phyloP scores from a whole-genome alignment of 2,888 invertebrate species.

The Torymus texanus region DNA sequence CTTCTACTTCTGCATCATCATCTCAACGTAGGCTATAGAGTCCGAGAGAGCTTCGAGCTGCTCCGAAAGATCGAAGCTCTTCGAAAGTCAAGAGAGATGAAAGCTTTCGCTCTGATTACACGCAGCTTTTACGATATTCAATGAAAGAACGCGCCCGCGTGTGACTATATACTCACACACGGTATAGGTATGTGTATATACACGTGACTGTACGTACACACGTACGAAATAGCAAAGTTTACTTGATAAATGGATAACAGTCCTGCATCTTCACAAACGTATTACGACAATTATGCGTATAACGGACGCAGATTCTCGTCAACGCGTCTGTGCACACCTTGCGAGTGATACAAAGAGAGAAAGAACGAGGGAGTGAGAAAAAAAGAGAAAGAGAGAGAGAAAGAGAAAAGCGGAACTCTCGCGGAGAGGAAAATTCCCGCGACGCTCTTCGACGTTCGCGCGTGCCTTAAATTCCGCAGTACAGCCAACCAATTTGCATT shows the following conservation, averaged over 20 bases:
- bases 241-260: constrained; percentile 10
- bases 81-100: neutral
- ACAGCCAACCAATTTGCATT: constrained; percentile 51
- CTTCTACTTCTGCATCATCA: constrained; percentile 1
- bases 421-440: constrained; percentile 9
- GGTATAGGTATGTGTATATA: too few species aligned
- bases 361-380: too few species aligned
- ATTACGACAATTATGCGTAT: neutral
- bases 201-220: too few species aligned
- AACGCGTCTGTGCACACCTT: too few species aligned
- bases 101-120: constrained; percentile 48
- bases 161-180: too few species aligned
- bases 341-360: too few species aligned
- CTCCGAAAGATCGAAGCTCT: too few species aligned
- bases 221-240: constrained; percentile 30
- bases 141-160: neutral
- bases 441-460: neutral
- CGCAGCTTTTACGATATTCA: constrained; percentile 19
- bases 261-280: neutral
- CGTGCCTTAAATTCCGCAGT: constrained; percentile 8
- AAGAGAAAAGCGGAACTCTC: neutral
- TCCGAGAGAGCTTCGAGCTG: neutral
- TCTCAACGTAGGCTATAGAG: constrained; percentile 21
- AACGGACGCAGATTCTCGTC: neutral
- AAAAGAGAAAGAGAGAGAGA: too few species aligned